Evolutionary conservation across 2,113 vertebrate species (phyloP).

Genomic region (Indri indri): DNA sequence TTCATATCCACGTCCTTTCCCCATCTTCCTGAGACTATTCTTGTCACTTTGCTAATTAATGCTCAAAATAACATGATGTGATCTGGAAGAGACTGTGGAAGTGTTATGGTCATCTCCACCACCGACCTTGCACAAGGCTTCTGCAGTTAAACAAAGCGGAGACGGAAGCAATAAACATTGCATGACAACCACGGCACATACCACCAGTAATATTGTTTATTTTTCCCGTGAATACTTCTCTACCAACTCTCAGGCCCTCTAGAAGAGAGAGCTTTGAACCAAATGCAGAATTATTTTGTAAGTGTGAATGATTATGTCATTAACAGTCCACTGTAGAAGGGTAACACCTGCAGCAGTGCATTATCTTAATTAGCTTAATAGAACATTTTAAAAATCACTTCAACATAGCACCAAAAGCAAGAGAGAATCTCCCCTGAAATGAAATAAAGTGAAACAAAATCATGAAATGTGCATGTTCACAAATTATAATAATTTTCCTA

Average conservation of each 20-base stretch:
- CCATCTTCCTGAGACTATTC: neutral
- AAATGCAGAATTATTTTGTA: slow-evolving; percentile 9
- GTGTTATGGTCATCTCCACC: neutral
- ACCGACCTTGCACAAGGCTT: neutral
- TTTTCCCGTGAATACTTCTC: neutral
- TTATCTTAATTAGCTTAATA: slow-evolving; percentile 36
- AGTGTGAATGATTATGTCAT: slow-evolving; percentile 56
- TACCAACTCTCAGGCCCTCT: neutral
- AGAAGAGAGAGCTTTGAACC: slow-evolving; percentile 24
- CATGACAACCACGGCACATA: neutral
- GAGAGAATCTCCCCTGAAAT: slow-evolving; percentile 23
- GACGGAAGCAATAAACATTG: neutral
- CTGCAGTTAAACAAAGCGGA: neutral
- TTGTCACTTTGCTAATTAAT: slow-evolving; percentile 35
- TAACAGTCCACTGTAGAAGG: slow-evolving; percentile 40
- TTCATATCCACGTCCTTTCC: slow-evolving; percentile 25
- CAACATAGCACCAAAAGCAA: neutral
- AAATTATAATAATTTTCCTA: slow-evolving; percentile 31
- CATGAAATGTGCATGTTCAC: neutral
- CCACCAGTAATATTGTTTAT: neutral
- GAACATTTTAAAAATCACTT: slow-evolving; percentile 45
- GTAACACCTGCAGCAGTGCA: slow-evolving; percentile 23
- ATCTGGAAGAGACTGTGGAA: neutral
- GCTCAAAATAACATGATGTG: neutral
- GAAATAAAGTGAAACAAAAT: neutral